phyloP scores from a whole-genome alignment of 2,888 invertebrate species.

The Taphrorychus bicolor region DNA sequence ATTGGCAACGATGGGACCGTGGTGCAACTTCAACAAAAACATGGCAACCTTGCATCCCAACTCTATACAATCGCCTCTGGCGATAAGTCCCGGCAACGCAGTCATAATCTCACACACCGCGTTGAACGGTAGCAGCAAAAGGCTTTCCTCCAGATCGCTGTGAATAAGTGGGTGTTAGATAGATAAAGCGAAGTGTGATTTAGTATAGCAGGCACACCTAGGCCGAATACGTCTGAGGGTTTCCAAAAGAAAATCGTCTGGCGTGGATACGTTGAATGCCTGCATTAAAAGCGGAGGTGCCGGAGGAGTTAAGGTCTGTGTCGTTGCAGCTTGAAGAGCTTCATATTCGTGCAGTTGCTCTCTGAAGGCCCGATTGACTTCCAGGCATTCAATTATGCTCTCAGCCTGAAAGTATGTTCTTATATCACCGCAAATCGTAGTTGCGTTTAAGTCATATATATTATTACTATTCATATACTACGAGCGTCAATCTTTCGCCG shows the following conservation, averaged over 20 bases:
- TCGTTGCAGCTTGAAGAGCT: slow-evolving; percentile 53
- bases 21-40: slow-evolving; percentile 79
- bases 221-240: slow-evolving; percentile 80
- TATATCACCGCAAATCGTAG: too few species aligned
- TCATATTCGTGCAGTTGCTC: slow-evolving; percentile 65
- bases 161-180: too few species aligned
- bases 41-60: slow-evolving; percentile 77
- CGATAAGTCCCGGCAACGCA: slow-evolving; percentile 72
- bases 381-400: slow-evolving; percentile 88
- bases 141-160: slow-evolving; percentile 90
- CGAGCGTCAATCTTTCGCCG: too few species aligned
- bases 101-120: slow-evolving; percentile 80
- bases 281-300: slow-evolving; percentile 81
- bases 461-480: background rate
- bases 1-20: slow-evolving; percentile 79
- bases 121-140: slow-evolving; percentile 84
- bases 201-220: slow-evolving; percentile 65
- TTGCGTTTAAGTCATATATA: background rate
- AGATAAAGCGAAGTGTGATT: background rate
- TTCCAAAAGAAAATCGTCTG: slow-evolving; percentile 82
- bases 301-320: slow-evolving; percentile 60
- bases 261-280: slow-evolving; percentile 75
- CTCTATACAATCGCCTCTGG: slow-evolving; percentile 76
- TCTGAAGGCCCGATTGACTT: slow-evolving; percentile 71
- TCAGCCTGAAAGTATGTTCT: slow-evolving; percentile 76